Base-by-base conservation (phyloP, 2,113 vertebrate genomes). In the Nyctereutes procyonoides region DNA sequence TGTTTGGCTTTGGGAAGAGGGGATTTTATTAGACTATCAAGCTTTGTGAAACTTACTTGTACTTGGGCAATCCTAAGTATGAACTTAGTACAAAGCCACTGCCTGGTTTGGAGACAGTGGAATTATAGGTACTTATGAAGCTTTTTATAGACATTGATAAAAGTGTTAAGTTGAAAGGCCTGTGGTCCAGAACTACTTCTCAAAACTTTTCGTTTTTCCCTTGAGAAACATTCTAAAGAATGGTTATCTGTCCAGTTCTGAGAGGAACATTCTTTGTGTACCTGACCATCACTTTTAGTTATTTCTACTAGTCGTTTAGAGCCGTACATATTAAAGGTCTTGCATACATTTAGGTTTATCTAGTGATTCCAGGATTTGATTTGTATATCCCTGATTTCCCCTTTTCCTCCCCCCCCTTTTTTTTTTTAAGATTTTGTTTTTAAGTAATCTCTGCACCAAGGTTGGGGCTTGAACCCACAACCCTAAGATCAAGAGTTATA, bases 21-120 rank as follows among this genome's bases (percentile, higher is more conserved):
- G 10, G 82, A 86, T 95, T 95, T 96, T 84, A 90, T 92, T 96
- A 96, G 60, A 67, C 96, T 90, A 92, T 71, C 32, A 77, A 74
- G 4, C 48, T 90, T 93, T 85, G 60, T 93, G 38, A 94, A 97
- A 58, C 65, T 77, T 96, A 85, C 11, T 90, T 90, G 11, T 88
- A 88, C 35, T 69, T 95, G 53, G 48, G 19, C 73, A 96, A 94
- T 13, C 26, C 60, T 79, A 88, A 80, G 8, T 94, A 90, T 88
- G 26, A 88, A 17, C 30, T 93, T 88, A 65, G 12, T 82, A 65
- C 65, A 90, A 77, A 90, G 28, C 30, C 74, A 14, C 14, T 35
- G 19, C 55, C 51, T 96, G 35, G 19, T 32, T 95, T 96, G 43
- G 53, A 92, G 48, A 95, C 95, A 30, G 51, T 55, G 51, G 4